Conservation (phyloP, 1,140 invertebrate genomes). For the Formica exsecta region DNA sequence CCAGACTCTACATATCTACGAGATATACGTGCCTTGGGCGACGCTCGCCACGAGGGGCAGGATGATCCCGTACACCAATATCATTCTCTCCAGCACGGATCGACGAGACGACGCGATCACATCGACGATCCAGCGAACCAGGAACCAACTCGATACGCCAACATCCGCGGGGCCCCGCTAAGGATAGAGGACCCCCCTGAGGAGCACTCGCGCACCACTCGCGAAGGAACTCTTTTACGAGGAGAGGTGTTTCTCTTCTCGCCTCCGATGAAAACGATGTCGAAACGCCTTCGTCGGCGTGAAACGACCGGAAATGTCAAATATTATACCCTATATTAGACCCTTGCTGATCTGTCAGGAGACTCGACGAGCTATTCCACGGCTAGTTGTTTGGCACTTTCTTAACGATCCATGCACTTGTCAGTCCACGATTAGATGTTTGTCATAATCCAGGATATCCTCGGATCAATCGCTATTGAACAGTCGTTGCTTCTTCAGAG, state of each 20-base stretch:
- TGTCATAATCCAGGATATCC: not conserved
- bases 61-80: constrained; percentile 78
- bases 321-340: not conserved
- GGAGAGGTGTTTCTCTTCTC: constrained; percentile 61
- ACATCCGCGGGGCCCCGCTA: constrained; percentile 51
- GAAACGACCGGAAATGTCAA: not conserved
- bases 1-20: not conserved
- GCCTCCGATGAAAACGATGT: constrained; percentile 8
- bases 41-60: constrained; percentile 78
- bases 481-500: not conserved
- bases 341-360: not conserved
- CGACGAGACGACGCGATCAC: constrained; percentile 72
- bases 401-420: not conserved
- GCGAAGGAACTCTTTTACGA: constrained; percentile 69
- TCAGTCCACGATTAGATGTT: not conserved
- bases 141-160: constrained; percentile 44
- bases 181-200: not conserved
- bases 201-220: constrained; percentile 65
- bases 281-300: not conserved
- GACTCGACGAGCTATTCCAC: not conserved
- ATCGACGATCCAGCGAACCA: constrained; percentile 74
- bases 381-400: not conserved
- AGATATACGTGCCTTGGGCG: constrained; percentile 77
- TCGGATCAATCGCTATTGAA: not conserved
- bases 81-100: constrained; percentile 73